Conservation (phyloP, 2,888 invertebrate genomes). For the Drosophila greeni region DNA sequence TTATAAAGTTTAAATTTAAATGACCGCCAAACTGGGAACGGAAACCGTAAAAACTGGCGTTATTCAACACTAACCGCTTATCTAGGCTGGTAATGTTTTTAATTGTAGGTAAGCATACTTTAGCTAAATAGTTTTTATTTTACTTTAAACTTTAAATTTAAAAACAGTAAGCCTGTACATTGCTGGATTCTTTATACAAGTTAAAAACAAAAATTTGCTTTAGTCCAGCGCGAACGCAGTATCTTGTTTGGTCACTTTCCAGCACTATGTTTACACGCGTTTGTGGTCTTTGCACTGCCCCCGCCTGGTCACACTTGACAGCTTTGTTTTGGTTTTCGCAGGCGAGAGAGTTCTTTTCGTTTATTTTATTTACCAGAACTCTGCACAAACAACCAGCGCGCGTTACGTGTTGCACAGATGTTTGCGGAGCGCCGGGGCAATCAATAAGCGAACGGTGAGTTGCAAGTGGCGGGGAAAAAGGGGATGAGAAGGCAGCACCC, state of each 20-base stretch:
- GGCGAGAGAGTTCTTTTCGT: conserved; percentile 43
- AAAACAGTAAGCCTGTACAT: too few species aligned
- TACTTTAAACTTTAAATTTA: not conserved
- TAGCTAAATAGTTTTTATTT: not conserved
- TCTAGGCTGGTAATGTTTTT: rapidly evolving
- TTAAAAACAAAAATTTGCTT: not conserved
- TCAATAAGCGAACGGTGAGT: conserved; percentile 35
- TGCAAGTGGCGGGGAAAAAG: not conserved
- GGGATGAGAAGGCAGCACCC: not conserved
- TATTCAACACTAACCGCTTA: not conserved
- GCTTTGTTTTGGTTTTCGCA: conserved; percentile 51
- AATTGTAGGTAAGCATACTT: not conserved
- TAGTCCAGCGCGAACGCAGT: not conserved
- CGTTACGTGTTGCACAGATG: conserved; percentile 55
- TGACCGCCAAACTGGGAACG: not conserved
- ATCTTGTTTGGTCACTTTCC: not conserved
- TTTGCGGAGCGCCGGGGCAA: conserved; percentile 40
- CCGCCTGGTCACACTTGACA: conserved; percentile 19
- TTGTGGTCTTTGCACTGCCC: not conserved
- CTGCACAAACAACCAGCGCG: conserved; percentile 42
- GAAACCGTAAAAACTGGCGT: not conserved
- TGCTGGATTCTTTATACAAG: not conserved
- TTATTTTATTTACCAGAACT: conserved; percentile 59
- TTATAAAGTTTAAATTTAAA: not conserved
- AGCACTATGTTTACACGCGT: not conserved